Evolutionary conservation across 2,888 invertebrate genomes (phyloP), one percentile per base, ranked within the genome.

Genomic region (Drosophila barbarae): DNA sequence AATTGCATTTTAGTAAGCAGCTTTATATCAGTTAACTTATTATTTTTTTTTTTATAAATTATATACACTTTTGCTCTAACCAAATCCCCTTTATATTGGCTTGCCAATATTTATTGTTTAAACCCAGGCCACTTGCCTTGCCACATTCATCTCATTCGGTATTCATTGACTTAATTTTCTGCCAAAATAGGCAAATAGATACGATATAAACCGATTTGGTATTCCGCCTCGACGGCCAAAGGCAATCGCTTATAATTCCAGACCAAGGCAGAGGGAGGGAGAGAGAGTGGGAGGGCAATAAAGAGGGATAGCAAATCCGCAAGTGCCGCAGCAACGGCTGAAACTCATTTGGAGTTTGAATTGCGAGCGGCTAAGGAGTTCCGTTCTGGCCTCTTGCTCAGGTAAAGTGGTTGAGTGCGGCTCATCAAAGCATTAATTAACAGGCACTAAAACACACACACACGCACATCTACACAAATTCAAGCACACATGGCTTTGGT

Each of bases 371-470:
- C 42, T 3, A 42, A 42, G 26, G 42, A 42, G 42, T n/a, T 26
- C 28, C 18, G 21, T 32, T 8, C 12, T 53, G 53, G 53, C 44
- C 44, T 44, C 23, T 44, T 56, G 30, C 30, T 35, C 28, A 23
- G 13, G 57, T 26, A 34, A 56, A 39, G 38, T 34, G 32, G 57
- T 36, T 61, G 51, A 51, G 63, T 63, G 61, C 58, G 59, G 59
- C 56, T 53, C 36, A 58, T 51, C 53, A 60, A 66, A 42, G 67
- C 53, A 68, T 53, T 61, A 69, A 64, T 64, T 58, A 70, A 64
- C 54, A 61, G 69, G 41, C 61, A 69, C 51, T 66, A 51, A 66
- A 57, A 42, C 35, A 53, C 49, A 68, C 49, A 47, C n/a, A 32
- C 18, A 34, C 10, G n/a, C n/a, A 9, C 38, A 61, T 30, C 18